phyloP scores from a whole-genome alignment of 2,113 vertebrate genomes.

The Leucopternis melanops region DNA sequence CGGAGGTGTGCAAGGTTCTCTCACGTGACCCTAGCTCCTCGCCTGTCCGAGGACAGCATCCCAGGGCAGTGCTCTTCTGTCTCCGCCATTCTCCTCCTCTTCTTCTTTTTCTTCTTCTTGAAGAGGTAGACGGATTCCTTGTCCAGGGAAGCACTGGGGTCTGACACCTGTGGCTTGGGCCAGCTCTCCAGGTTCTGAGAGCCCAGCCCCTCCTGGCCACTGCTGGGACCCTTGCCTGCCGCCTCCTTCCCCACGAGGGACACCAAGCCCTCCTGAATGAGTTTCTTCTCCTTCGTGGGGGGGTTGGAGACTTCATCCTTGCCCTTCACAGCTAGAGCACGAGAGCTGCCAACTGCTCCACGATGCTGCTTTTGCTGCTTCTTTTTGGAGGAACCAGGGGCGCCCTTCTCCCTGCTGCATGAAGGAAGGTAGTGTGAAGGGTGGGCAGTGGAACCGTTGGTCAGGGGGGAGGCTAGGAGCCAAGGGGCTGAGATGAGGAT shows the following conservation, averaged over 20 bases:
- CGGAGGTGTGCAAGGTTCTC: rapidly evolving
- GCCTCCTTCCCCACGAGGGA: neutral
- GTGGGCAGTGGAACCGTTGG: neutral
- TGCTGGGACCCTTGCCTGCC: neutral
- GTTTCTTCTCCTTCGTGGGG: neutral
- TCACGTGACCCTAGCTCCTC: neutral
- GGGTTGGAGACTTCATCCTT: neutral
- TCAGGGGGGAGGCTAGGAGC: neutral
- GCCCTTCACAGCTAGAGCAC: neutral
- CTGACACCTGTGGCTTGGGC: neutral
- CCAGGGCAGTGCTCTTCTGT: neutral
- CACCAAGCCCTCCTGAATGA: rapidly evolving
- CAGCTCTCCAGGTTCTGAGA: neutral
- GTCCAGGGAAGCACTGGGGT: neutral
- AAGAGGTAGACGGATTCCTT: neutral
- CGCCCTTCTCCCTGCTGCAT: neutral
- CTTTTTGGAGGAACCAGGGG: neutral
- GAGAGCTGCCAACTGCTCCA: neutral
- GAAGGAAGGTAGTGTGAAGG: neutral
- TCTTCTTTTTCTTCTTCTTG: conserved; percentile 9
- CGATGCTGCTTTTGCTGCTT: conserved; percentile 46
- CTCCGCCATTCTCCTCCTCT: neutral
- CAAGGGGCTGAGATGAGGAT: neutral
- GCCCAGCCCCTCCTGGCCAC: neutral
- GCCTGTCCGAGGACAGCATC: conserved; percentile 12